These are phyloP conservation scores for Stichopus chloronotus DNA, from an alignment of 35 echinoderm and acorn worm genomes.

Conservation along the genomic window DNA sequence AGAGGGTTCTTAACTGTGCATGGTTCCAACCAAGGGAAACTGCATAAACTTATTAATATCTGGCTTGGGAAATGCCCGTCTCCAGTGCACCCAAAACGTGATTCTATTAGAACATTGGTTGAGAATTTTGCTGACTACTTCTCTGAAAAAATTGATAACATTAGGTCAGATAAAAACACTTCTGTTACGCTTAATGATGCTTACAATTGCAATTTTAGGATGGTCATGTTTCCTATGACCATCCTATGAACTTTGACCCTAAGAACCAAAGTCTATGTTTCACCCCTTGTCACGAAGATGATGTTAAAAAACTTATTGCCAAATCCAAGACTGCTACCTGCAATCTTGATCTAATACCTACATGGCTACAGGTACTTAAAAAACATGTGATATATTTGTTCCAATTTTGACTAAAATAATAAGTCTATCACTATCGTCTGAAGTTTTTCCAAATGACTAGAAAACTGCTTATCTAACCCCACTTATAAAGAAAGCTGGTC, in stretches of 20 bases:
- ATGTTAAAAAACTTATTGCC: too few relatives aligned
- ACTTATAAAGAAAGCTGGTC: neutral
- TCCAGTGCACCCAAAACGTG: neutral
- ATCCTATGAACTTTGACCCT: too few relatives aligned
- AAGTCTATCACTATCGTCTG: conserved; percentile 33
- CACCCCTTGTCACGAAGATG: too few relatives aligned
- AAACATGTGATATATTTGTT: too few relatives aligned
- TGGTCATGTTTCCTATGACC: too few relatives aligned
- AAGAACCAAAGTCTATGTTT: too few relatives aligned
- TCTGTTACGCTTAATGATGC: too few relatives aligned
- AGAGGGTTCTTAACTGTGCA: conserved; percentile 16
- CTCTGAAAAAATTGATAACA: conserved; percentile 18
- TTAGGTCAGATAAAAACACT: too few relatives aligned
- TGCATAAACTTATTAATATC: neutral
- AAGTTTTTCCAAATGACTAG: conserved; percentile 5
- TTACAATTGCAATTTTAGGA: too few relatives aligned
- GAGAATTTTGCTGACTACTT: conserved; percentile 20
- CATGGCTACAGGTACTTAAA: too few relatives aligned
- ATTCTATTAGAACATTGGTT: neutral
- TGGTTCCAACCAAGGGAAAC: neutral
- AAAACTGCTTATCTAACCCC: conserved; percentile 18
- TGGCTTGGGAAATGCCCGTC: neutral
- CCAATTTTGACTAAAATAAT: conserved; percentile 16
- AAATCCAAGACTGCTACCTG: too few relatives aligned
- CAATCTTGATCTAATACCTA: too few relatives aligned